phyloP scores from a whole-genome alignment of 1,140 invertebrate species.

The Scaptodrosophila lebanonensis region DNA sequence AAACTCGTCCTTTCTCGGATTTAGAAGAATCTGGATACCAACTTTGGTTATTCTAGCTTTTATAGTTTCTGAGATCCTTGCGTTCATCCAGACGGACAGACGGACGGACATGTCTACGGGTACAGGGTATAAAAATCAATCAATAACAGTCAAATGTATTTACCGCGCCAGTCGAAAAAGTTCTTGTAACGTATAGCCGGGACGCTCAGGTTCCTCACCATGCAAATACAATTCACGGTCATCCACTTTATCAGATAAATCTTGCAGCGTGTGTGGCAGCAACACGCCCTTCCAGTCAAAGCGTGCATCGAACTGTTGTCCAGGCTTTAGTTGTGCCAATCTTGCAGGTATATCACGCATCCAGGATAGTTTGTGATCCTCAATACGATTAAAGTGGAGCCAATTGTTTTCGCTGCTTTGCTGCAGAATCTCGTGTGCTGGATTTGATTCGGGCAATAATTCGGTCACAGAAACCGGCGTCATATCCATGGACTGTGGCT shows the following conservation, averaged over 20 bases:
- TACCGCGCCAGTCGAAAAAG: slow-evolving; percentile 83
- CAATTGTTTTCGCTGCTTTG: slow-evolving; percentile 83
- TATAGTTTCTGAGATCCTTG: too few relatives aligned
- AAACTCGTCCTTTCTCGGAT: background rate
- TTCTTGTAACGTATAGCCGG: slow-evolving; percentile 93
- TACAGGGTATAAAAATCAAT: too few relatives aligned
- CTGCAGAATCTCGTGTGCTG: slow-evolving; percentile 80
- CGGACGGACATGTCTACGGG: too few relatives aligned
- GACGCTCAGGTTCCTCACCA: slow-evolving; percentile 92
- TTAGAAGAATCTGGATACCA: too few relatives aligned
- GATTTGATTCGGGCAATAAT: slow-evolving; percentile 54
- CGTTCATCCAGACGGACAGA: too few relatives aligned
- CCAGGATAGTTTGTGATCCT: slow-evolving; percentile 91
- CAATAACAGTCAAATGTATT: background rate
- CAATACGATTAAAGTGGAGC: slow-evolving; percentile 89
- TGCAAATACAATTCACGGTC: slow-evolving; percentile 90
- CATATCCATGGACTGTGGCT: slow-evolving; percentile 8
- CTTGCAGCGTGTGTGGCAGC: slow-evolving; percentile 80
- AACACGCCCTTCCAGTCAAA: slow-evolving; percentile 84
- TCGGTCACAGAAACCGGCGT: slow-evolving; percentile 18
- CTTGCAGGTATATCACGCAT: slow-evolving; percentile 83
- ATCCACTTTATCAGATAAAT: slow-evolving; percentile 79
- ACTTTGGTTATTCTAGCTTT: too few relatives aligned
- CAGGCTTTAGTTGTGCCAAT: slow-evolving; percentile 74
- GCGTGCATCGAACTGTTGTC: slow-evolving; percentile 84